Evolutionary conservation across 1,140 invertebrate genomes (phyloP), one percentile per base, ranked within the genome.

Genomic region (Drosophila repleta): DNA sequence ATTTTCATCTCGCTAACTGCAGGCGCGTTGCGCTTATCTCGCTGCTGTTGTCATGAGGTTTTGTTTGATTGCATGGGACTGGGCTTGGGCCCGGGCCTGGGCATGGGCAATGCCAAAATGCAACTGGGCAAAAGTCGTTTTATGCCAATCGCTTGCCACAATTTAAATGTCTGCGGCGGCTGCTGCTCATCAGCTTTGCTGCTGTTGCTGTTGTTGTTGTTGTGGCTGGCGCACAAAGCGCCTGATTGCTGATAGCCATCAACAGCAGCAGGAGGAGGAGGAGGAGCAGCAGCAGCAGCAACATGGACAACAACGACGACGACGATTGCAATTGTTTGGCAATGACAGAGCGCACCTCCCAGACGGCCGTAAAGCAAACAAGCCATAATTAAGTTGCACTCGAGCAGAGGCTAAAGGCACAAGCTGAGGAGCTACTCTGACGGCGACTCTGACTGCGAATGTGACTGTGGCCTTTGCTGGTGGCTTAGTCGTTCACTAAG

Each of bases 331-430:
- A 88, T 87, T 87, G 83, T 87, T 87, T 83, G 84, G 84, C 83
- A 88, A 88, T 88, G 83, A 88, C 83, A 88, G 77, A 88, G 79
- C 83, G 83, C 83, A 89, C 83, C 83, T 88, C 83, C 83, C 83
- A 88, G 83, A 69, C 83, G 60, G 76, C 39, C 57, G 32, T 51
- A 77, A 81, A 88, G 74, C 85, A 88, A 88, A 88, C 83, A 88
- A 88, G 81, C 83, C 83, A 88, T 88, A 88, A 88, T 88, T 88
- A 88, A 88, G 83, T 88, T 88, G 83, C 83, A 80, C 74, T 76
- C 74, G 74, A 67, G 45, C 57, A 56, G 37, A 21, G 46, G 17
- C 45, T 35, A 21, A 45, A 18, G 43, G 37, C 24, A 45, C 35
- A 53, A 24, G 53, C 18, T 32, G 67, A 43, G 49, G 56, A 70